phyloP scores from a whole-genome alignment of 30 jellyfish, hydroid and myxozoan genomes.

The Aurelia aurita complex sp. Pacific region DNA sequence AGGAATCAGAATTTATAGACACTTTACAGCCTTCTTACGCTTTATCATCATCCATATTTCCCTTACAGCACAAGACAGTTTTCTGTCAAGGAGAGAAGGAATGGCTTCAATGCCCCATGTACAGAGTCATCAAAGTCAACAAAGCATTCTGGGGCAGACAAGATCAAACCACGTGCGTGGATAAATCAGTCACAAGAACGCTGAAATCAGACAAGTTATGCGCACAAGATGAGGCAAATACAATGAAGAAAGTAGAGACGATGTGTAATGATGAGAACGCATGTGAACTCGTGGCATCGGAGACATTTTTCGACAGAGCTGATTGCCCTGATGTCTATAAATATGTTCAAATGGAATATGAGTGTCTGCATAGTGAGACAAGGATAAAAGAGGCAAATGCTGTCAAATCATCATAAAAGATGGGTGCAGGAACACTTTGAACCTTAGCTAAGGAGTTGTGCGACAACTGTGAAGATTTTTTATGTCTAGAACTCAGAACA shows the following conservation, averaged over 20 bases:
- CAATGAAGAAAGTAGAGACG: conserved; percentile 92
- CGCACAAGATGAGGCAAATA: conserved; percentile 95
- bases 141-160: conserved; percentile 98
- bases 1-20: too few species aligned
- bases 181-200: conserved; percentile 84
- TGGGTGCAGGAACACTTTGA: background rate
- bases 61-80: conserved; percentile 38
- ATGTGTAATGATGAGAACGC: conserved; percentile 97
- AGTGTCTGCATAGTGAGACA: conserved; percentile 95
- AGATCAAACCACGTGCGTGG: conserved; percentile 75
- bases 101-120: conserved; percentile 98
- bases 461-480: too few species aligned
- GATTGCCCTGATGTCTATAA: conserved; percentile 97
- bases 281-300: conserved; percentile 98
- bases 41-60: background rate
- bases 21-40: too few species aligned
- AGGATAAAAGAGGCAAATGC: conserved; percentile 77
- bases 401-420: background rate
- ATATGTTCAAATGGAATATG: conserved; percentile 87
- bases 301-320: conserved; percentile 93
- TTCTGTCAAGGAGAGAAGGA: conserved; percentile 97
- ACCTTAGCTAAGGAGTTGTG: too few species aligned
- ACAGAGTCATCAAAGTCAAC: conserved; percentile 85
- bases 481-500: too few species aligned
- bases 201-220: conserved; percentile 79